A percentile compares a stretch with the other conserved stretches of the same genome.
phyloP scores from a whole-genome alignment of 2,113 vertebrate species.

The Notothenia rossii region DNA sequence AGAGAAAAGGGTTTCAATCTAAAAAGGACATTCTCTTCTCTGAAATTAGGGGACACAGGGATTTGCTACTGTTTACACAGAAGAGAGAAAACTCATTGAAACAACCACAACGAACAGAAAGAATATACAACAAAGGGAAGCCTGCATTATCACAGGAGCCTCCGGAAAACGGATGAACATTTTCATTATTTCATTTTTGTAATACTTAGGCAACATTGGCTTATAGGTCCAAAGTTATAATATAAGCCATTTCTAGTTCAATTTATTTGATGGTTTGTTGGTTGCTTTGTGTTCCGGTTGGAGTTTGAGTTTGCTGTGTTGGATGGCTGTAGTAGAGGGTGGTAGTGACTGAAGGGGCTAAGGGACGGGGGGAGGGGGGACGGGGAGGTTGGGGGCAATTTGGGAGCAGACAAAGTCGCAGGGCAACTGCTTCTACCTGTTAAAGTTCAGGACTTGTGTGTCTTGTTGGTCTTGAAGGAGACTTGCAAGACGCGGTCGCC shows the following conservation, averaged over 20 bases:
- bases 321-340: constrained; percentile 88
- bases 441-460: constrained; percentile 98
- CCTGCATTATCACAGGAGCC: constrained; percentile 83
- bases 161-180: constrained; percentile 91
- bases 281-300: constrained; percentile 90
- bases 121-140: constrained; percentile 85
- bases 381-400: constrained; percentile 57
- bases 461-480: constrained; percentile 99
- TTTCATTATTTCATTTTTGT: constrained; percentile 91
- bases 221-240: constrained; percentile 99
- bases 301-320: constrained; percentile 85
- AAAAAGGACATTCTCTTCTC: constrained; percentile 87
- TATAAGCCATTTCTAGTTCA: constrained; percentile 99
- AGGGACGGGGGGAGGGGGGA: constrained; percentile 67
- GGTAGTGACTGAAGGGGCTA: constrained; percentile 72
- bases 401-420: constrained; percentile 67
- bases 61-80: constrained; percentile 98
- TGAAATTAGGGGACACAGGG: constrained; percentile 81
- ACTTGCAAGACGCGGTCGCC: constrained; percentile 99
- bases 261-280: constrained; percentile 88
- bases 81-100: constrained; percentile 93
- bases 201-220: constrained; percentile 99
- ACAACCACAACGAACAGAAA: constrained; percentile 87
- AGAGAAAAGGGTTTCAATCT: constrained; percentile 83
- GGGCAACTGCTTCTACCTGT: constrained; percentile 72